Base-by-base conservation (phyloP, 2,797 vertebrate genomes). In the Muraenolepis orangiensis region DNA sequence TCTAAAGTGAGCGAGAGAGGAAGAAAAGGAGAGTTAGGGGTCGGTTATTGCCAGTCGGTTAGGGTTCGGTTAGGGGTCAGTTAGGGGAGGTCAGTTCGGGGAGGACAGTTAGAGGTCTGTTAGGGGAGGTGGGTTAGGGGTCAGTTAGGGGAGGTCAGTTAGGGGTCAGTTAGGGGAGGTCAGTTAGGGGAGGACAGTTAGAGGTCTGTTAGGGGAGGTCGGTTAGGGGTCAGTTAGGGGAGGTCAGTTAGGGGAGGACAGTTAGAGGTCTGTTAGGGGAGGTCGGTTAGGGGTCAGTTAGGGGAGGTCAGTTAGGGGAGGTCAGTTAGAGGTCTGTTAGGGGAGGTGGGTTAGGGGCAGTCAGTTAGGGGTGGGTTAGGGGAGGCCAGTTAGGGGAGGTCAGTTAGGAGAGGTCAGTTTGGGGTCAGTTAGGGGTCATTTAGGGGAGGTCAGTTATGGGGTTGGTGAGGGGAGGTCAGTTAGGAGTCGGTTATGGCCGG, bases 111-210 rank as follows among this genome's bases (percentile, higher is more conserved):
- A n/a, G n/a, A n/a, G n/a, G n/a, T n/a, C n/a, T n/a, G n/a, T n/a
- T n/a, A n/a, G n/a, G n/a, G n/a, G n/a, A n/a, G n/a, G n/a, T n/a
- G n/a, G n/a, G n/a, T 29, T 42, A 57, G 36, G 14, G 29, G 26
- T 28, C 8, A 42, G 26, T 8, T 8, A n/a, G n/a, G n/a, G n/a
- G n/a, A n/a, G n/a, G n/a, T n/a, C n/a, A n/a, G n/a, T n/a, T n/a
- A n/a, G n/a, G n/a, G n/a, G 7, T 40, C 32, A n/a, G 4, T 10
- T 61, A n/a, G 70, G 46, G 10, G 32, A 26, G n/a, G 31, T 38
- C 69, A 74, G 71, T 36, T 8, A 34, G 29, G n/a, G n/a, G n/a
- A 64, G 51, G 72, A 70, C 74, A n/a, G 34, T 5, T 70, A n/a
- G n/a, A n/a, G n/a, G n/a, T n/a, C n/a, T n/a, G n/a, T n/a, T n/a